phyloP scores from a whole-genome alignment of 1,140 invertebrate species.

The Cataglyphis hispanica region DNA sequence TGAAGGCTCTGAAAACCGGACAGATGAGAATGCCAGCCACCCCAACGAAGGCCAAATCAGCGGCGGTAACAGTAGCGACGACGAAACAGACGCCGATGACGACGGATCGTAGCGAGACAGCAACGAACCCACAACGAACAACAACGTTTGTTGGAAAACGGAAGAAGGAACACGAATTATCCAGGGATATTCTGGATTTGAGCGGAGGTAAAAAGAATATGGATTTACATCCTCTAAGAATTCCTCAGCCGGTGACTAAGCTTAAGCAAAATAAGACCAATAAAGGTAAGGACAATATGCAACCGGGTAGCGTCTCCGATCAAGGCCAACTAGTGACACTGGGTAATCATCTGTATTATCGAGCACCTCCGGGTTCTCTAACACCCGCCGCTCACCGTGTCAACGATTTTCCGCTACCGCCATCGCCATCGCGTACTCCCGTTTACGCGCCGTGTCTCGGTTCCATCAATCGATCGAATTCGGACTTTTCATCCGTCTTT shows the following conservation, averaged over 20 bases:
- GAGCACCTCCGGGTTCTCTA: constrained; percentile 80
- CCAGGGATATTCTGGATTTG: constrained; percentile 78
- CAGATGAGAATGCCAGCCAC: constrained; percentile 74
- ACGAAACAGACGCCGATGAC: constrained; percentile 17
- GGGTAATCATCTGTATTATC: constrained; percentile 80
- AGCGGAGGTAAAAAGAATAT: constrained; percentile 75
- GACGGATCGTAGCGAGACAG: constrained; percentile 40
- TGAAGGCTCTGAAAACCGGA: constrained; percentile 77
- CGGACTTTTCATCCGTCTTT: constrained; percentile 75
- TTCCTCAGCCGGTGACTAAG: constrained; percentile 78
- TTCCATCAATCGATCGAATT: constrained; percentile 50
- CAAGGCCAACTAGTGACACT: constrained; percentile 81
- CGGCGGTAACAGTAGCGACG: background rate
- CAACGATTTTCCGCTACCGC: constrained; percentile 64
- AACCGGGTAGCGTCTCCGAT: constrained; percentile 52
- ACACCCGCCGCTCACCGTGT: constrained; percentile 81
- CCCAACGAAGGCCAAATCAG: constrained; percentile 47
- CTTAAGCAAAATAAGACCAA: constrained; percentile 61
- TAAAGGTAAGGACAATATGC: constrained; percentile 62
- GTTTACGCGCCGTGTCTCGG: constrained; percentile 79
- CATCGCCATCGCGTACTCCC: constrained; percentile 69
- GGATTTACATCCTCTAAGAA: constrained; percentile 76
- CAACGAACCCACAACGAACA: constrained; percentile 33
- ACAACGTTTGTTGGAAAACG: background rate
- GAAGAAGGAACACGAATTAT: constrained; percentile 68